These are phyloP conservation scores for Scrobipalpa costella DNA, from an alignment of 2,888 invertebrate genomes.

Conservation along the genomic window DNA sequence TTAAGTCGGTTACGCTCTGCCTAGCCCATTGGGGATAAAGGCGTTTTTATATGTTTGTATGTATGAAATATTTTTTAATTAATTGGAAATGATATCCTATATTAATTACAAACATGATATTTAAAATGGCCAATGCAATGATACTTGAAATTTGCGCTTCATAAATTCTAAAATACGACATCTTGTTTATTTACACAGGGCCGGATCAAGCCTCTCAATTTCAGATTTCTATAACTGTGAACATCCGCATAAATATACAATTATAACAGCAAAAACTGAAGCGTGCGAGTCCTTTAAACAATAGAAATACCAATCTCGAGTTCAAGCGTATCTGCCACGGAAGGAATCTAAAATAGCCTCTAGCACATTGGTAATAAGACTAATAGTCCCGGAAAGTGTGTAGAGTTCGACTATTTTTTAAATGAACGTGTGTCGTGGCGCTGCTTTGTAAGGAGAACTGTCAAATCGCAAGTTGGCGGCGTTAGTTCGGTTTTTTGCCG, in stretches of 20 bases:
- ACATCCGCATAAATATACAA: slow-evolving; percentile 15
- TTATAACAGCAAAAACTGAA: slow-evolving; percentile 28
- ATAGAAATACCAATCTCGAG: slow-evolving; percentile 26
- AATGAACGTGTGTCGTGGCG: too few relatives aligned
- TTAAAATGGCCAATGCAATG: too few relatives aligned
- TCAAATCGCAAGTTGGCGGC: too few relatives aligned
- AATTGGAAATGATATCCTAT: too few relatives aligned
- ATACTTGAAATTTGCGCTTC: too few relatives aligned
- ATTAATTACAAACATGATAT: too few relatives aligned
- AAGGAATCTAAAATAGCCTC: slow-evolving; percentile 11
- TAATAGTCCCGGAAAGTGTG: slow-evolving; percentile 12
- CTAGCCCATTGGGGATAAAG: too few relatives aligned
- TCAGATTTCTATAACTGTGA: slow-evolving; percentile 7
- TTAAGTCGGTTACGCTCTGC: too few relatives aligned
- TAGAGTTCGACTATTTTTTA: neutral
- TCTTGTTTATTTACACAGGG: neutral
- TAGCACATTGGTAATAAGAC: slow-evolving; percentile 11
- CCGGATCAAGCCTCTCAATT: neutral
- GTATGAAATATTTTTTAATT: too few relatives aligned
- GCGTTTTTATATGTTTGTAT: too few relatives aligned
- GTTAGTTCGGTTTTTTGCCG: too few relatives aligned
- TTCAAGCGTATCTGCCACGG: slow-evolving; percentile 13
- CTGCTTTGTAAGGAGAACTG: too few relatives aligned
- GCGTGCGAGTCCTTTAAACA: slow-evolving; percentile 31
- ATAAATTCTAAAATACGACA: neutral